Evolutionary conservation across 2,888 invertebrate genomes (phyloP), one percentile per base, ranked within the genome.

Genomic region (Aphidius colemani): DNA sequence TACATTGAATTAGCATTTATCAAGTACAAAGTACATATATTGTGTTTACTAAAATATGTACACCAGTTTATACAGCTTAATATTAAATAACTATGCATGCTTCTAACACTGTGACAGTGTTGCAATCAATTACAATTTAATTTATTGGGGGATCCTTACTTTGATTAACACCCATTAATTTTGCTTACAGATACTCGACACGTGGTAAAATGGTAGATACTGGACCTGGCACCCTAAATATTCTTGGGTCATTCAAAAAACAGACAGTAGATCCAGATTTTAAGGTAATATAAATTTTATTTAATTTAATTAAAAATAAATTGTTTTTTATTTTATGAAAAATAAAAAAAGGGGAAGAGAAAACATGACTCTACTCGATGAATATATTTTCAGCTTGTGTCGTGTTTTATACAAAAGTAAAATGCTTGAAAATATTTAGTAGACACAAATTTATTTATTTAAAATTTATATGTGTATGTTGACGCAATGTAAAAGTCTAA

Each of bases 171-270:
- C 41, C 11, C 41, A 10, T 10, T 11, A 9, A 10, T 57, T 57
- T 53, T 60, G 56, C 44, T 67, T 68, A 6, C 84, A 90, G 89
- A 77, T 88, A 88, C 75, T 89, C 89, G 73, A 91, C 93, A 48
- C 89, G 90, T 72, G 94, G 91, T 1, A 89, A 90, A 79, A 91
- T 94, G 89, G 86, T 91, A 64, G 90, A 91, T 78, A 89, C 90
- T 73, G 92, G 92, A 58, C 87, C 87, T 70, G 93, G 92, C 13
- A 90, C 90, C n/a, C 87, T 93, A 66, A 88, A 91, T 83, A 90
- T 94, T 74, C 88, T 92, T 61, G 94, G 94, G 66, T 90, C 90
- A 44, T 92, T 92, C 82, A 90, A 91, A 76, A 87, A 89, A 77
- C 86, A 88, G 77, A 85, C 87, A 44, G 85, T 86, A 41, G 90